phyloP scores from a whole-genome alignment of 2,888 invertebrate genomes.

The Drosophila lutescens region DNA sequence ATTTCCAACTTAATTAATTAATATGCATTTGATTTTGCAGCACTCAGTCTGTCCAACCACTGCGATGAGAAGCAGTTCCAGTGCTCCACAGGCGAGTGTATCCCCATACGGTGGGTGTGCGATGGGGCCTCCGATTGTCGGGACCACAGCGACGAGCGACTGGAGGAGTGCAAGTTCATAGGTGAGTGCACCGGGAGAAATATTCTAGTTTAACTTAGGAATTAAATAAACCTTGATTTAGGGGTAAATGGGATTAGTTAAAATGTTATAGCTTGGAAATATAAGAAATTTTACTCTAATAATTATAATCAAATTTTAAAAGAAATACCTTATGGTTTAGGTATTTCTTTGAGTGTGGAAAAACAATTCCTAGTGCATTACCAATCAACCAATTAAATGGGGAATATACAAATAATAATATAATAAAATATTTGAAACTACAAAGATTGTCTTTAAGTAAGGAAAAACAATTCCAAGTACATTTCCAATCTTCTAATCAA shows the following conservation, averaged over 20 bases:
- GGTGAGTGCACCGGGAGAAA: constrained; percentile 64
- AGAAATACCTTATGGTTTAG: no score
- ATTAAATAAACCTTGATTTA: background rate
- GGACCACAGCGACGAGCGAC: constrained; percentile 92
- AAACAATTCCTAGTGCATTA: no score
- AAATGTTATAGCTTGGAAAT: no score
- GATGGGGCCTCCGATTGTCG: constrained; percentile 92
- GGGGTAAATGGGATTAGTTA: background rate
- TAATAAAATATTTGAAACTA: no score
- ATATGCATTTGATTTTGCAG: constrained; percentile 76
- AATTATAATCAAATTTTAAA: background rate
- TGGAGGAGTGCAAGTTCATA: constrained; percentile 89
- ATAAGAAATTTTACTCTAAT: no score
- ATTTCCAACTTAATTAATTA: constrained; percentile 69
- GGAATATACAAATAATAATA: no score
- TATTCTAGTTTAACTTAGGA: background rate
- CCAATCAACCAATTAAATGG: no score
- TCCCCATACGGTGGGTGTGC: constrained; percentile 91
- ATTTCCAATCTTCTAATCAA: no score
- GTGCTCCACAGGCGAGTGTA: constrained; percentile 90
- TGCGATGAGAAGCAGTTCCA: constrained; percentile 88
- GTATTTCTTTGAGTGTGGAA: no score
- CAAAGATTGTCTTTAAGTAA: no score
- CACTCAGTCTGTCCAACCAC: constrained; percentile 66
- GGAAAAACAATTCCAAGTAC: no score